Conservation (phyloP, 2,888 invertebrate species). For the Lymantria monacha region DNA sequence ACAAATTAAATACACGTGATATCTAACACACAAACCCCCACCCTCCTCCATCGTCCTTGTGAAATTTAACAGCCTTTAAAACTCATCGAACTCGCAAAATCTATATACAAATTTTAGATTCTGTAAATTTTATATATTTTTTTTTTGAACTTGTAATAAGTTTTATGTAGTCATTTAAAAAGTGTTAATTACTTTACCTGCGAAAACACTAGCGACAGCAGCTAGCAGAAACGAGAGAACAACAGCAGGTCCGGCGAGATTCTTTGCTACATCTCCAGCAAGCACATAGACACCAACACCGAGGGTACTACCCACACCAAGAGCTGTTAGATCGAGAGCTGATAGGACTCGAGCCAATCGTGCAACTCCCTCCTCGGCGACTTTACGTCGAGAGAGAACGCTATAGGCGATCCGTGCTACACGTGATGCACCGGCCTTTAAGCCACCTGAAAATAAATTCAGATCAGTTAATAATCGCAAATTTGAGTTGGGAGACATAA, state of each 20-base stretch:
- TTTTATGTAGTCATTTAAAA: no score
- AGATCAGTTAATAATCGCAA: background rate
- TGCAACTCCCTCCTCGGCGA: slow-evolving; percentile 71
- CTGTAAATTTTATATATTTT: no score
- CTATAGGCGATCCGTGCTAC: slow-evolving; percentile 59
- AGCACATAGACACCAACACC: slow-evolving; percentile 96
- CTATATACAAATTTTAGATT: no score
- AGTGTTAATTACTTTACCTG: slow-evolving; percentile 78
- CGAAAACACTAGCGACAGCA: slow-evolving; percentile 94
- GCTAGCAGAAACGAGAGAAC: slow-evolving; percentile 94
- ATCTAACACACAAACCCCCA: no score
- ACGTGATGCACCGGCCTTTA: slow-evolving; percentile 63
- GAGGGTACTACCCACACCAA: slow-evolving; percentile 91
- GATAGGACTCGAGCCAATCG: slow-evolving; percentile 87
- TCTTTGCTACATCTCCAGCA: slow-evolving; percentile 91
- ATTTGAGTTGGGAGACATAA: no score
- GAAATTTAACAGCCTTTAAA: no score
- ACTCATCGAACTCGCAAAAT: no score
- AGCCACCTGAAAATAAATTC: slow-evolving; percentile 49
- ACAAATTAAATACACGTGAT: no score
- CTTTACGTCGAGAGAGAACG: slow-evolving; percentile 70
- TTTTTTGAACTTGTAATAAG: no score
- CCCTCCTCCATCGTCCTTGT: no score
- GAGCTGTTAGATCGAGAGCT: slow-evolving; percentile 90
- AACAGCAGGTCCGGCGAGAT: slow-evolving; percentile 92